Percentiles rank a stretch among this genome's conserved stretches.
These are phyloP conservation scores for Sandelia bainsii DNA, from an alignment of 2,797 vertebrate genomes.

Conservation along the genomic window DNA sequence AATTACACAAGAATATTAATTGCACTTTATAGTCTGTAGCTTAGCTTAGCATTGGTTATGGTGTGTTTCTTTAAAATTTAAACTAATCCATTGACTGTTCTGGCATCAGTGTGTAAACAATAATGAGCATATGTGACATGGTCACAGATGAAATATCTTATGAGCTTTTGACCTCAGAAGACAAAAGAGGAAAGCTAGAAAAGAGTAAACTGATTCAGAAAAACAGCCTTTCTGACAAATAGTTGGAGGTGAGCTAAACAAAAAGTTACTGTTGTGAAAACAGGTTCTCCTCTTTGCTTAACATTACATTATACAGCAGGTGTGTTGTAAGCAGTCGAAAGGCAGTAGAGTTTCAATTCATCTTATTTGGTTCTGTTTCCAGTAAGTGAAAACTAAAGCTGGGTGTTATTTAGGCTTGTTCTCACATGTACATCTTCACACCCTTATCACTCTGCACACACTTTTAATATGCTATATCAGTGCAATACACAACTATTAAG, in stretches of 20 bases:
- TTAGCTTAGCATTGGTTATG: too few species aligned
- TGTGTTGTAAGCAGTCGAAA: constrained; percentile 2
- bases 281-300: not conserved
- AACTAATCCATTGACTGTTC: not conserved
- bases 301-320: not conserved
- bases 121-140: not conserved
- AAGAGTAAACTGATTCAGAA: not conserved
- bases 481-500: not conserved
- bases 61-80: not conserved
- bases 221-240: not conserved
- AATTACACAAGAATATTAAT: too few species aligned
- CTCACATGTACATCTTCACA: constrained; percentile 1
- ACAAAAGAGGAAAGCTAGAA: not conserved
- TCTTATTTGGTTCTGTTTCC: constrained; percentile 12
- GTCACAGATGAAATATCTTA: not conserved
- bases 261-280: not conserved
- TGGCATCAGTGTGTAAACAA: not conserved
- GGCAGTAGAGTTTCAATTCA: not conserved
- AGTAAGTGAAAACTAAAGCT: constrained; percentile 25
- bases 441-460: not conserved
- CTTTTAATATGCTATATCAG: not conserved
- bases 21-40: too few species aligned
- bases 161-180: not conserved
- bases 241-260: not conserved
- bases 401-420: constrained; percentile 17